phyloP scores from a whole-genome alignment of 2,797 vertebrate genomes.

The Enoplosus armatus region DNA sequence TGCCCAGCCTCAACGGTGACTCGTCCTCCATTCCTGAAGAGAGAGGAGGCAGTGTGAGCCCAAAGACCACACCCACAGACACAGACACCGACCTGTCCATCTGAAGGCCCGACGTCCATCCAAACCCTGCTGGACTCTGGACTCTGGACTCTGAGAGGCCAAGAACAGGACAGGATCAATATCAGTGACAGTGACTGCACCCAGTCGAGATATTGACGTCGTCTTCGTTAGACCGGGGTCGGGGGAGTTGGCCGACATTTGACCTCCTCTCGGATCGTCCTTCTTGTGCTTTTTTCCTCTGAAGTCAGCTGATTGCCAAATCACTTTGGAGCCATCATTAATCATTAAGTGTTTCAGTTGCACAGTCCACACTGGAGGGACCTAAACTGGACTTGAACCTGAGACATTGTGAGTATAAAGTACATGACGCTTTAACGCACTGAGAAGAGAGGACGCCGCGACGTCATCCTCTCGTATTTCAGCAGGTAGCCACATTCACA shows the following conservation, averaged over 20 bases:
- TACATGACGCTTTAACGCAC: neutral
- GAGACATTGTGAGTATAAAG: slow-evolving; percentile 1
- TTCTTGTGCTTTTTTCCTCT: neutral
- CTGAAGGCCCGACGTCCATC: slow-evolving; percentile 75
- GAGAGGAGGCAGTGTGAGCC: slow-evolving; percentile 78
- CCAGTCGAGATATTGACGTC: neutral
- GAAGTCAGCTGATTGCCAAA: slow-evolving; percentile 42
- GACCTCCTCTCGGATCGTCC: slow-evolving; percentile 14
- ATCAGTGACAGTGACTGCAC: neutral
- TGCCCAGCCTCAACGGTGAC: slow-evolving; percentile 87
- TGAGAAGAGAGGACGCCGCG: neutral
- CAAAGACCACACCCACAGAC: slow-evolving; percentile 84
- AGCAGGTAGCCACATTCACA: neutral
- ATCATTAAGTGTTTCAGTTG: slow-evolving; percentile 1
- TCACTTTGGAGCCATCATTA: slow-evolving; percentile 37
- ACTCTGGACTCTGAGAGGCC: neutral
- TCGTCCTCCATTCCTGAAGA: slow-evolving; percentile 91
- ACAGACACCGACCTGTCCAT: slow-evolving; percentile 89
- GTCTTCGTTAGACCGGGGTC: neutral
- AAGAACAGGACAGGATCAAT: neutral
- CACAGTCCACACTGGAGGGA: slow-evolving; percentile 11
- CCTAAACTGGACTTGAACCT: neutral
- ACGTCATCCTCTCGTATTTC: neutral
- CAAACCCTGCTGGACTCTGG: neutral
- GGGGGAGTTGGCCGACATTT: neutral